These are phyloP conservation scores for Caenorhabditis briggsae DNA, from an alignment of 1,140 invertebrate species.

Conservation along the genomic window DNA sequence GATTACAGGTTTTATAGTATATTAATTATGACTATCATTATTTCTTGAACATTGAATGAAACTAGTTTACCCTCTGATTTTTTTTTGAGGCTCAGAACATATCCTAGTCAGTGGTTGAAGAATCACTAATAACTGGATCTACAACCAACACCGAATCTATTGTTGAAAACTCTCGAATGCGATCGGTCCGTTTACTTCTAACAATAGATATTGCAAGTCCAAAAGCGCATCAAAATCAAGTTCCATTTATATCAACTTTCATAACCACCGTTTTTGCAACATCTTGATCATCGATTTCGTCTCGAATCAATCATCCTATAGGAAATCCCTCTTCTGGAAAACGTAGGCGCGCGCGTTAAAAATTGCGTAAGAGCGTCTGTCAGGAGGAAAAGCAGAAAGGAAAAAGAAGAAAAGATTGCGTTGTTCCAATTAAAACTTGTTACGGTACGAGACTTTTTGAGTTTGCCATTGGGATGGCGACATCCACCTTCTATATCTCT, in stretches of 20 bases:
- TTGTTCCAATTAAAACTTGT: conserved; percentile 56
- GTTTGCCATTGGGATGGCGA: conserved; percentile 33
- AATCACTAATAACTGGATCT: not conserved
- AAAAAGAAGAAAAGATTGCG: not conserved
- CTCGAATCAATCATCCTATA: conserved; percentile 43
- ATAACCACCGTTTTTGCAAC: conserved; percentile 11
- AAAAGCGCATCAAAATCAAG: conserved; percentile 18
- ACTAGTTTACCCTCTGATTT: too few species aligned
- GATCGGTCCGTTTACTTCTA: conserved; percentile 6
- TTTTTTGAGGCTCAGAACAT: too few species aligned
- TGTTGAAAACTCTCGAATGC: not conserved
- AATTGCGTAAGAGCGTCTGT: conserved; percentile 20
- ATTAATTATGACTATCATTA: too few species aligned
- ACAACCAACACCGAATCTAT: not conserved
- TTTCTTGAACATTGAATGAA: too few species aligned
- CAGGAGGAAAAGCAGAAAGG: too few species aligned
- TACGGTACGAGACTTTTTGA: conserved; percentile 56
- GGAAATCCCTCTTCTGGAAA: conserved; percentile 2
- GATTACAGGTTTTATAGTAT: too few species aligned
- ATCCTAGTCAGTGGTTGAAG: too few species aligned
- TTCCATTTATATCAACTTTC: not conserved
- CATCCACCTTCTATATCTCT: not conserved
- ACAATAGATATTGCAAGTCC: not conserved
- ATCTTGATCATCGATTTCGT: conserved; percentile 32
- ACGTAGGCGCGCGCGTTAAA: conserved; percentile 7